A percentile compares a stretch with the other conserved stretches of the same genome.
Evolutionary conservation across 2,797 vertebrate genomes (phyloP).

Genomic region (Pseudochirops cupreus): DNA sequence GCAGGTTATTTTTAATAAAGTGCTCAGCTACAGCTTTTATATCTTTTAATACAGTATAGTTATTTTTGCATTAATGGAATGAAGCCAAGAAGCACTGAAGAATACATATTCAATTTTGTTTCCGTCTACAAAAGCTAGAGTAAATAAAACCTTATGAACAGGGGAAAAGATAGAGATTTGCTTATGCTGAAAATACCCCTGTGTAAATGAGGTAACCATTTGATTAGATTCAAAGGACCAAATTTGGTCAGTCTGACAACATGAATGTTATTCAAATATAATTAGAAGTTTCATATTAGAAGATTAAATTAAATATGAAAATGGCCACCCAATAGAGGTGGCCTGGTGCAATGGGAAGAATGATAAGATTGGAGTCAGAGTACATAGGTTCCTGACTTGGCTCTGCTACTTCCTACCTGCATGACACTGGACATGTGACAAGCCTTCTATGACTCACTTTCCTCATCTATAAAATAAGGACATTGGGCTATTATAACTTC

Average conservation of each 20-base stretch:
- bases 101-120: conserved; percentile 39
- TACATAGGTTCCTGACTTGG: background rate
- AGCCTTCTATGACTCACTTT: background rate
- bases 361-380: background rate
- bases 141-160: background rate
- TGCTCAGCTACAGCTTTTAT: conserved; percentile 29
- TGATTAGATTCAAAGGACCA: background rate
- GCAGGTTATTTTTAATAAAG: conserved; percentile 43
- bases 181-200: background rate
- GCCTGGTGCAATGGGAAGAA: background rate
- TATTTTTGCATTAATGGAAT: conserved; percentile 56
- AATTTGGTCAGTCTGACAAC: background rate
- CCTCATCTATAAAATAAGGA: background rate
- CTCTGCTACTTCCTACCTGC: background rate
- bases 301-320: background rate
- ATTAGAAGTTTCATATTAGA: background rate
- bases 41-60: conserved; percentile 5
- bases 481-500: background rate
- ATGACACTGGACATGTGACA: background rate
- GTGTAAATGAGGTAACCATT: background rate
- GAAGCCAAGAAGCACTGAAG: background rate
- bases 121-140: background rate
- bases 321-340: background rate
- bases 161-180: background rate
- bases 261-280: background rate